Percentiles rank a stretch among this genome's conserved stretches.
Conservation (phyloP, 2,888 invertebrate genomes). For the Noctuana brunneofusca region DNA sequence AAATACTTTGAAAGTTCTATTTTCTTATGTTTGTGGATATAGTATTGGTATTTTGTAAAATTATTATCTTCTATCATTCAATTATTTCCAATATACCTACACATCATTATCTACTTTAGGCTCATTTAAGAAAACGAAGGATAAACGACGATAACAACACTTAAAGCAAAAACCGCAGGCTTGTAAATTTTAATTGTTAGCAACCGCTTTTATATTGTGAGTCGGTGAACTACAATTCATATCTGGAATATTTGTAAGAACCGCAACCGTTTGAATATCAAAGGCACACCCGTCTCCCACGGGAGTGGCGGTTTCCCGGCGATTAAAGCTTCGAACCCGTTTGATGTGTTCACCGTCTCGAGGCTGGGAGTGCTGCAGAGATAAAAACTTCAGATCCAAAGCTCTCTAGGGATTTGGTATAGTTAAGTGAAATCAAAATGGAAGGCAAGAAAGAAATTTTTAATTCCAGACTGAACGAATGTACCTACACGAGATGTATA, state of each 20-base stretch:
- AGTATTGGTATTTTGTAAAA: too few species aligned
- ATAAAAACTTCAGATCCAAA: constrained; percentile 43
- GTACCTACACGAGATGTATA: too few species aligned
- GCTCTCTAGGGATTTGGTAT: constrained; percentile 18
- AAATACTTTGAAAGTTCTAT: too few species aligned
- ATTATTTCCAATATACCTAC: too few species aligned
- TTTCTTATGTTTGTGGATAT: too few species aligned
- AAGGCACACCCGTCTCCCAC: constrained; percentile 40
- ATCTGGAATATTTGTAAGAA: constrained; percentile 21
- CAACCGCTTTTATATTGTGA: constrained; percentile 9
- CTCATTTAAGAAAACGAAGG: background rate
- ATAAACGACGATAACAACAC: background rate
- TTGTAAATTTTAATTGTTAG: constrained; percentile 3
- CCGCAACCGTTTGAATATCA: constrained; percentile 51
- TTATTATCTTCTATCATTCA: too few species aligned
- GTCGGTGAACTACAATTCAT: constrained; percentile 25
- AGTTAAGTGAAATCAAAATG: constrained; percentile 36
- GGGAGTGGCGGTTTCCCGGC: constrained; percentile 56
- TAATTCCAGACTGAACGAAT: too few species aligned
- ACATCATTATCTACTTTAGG: too few species aligned
- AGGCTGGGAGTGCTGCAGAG: constrained; percentile 25
- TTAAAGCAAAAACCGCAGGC: background rate
- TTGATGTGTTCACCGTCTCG: constrained; percentile 60
- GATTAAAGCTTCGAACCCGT: constrained; percentile 61
- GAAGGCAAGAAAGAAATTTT: background rate